These are phyloP conservation scores for Vesta saturnalis DNA, from an alignment of 2,888 invertebrate genomes.

Conservation along the genomic window DNA sequence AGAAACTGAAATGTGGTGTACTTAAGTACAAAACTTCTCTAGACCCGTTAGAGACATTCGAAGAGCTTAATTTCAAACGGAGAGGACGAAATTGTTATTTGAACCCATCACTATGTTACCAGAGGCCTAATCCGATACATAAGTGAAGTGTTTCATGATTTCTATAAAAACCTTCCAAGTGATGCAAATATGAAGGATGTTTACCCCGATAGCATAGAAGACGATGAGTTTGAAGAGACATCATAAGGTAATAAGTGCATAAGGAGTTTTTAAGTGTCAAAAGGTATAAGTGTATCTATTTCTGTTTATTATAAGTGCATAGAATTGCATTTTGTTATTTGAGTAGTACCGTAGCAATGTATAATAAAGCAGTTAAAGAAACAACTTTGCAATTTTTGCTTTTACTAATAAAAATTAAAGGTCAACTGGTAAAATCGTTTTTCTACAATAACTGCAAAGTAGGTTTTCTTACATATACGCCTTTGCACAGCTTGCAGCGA, in stretches of 20 bases:
- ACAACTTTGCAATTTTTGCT: background rate
- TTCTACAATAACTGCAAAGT: background rate
- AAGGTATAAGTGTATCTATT: too few species aligned
- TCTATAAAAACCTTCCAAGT: background rate
- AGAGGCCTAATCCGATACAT: background rate
- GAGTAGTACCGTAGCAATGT: too few species aligned
- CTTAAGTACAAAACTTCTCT: conserved; percentile 13
- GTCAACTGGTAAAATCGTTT: background rate
- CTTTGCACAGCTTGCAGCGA: background rate
- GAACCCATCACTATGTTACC: conserved; percentile 11
- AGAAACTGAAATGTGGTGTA: conserved; percentile 10
- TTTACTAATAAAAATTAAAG: conserved; percentile 7
- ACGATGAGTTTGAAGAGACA: background rate
- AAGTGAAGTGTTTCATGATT: conserved; percentile 7
- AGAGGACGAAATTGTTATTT: background rate
- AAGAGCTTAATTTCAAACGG: background rate
- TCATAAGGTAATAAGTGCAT: background rate
- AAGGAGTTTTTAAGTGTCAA: too few species aligned
- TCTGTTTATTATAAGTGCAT: too few species aligned
- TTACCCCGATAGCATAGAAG: background rate
- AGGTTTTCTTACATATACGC: conserved; percentile 11
- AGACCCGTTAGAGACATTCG: conserved; percentile 11
- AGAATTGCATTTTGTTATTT: too few species aligned
- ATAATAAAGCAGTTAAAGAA: conserved; percentile 4
- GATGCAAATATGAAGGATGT: background rate